phyloP scores from a whole-genome alignment of 2,888 invertebrate species.

The Thereva nobilitata region DNA sequence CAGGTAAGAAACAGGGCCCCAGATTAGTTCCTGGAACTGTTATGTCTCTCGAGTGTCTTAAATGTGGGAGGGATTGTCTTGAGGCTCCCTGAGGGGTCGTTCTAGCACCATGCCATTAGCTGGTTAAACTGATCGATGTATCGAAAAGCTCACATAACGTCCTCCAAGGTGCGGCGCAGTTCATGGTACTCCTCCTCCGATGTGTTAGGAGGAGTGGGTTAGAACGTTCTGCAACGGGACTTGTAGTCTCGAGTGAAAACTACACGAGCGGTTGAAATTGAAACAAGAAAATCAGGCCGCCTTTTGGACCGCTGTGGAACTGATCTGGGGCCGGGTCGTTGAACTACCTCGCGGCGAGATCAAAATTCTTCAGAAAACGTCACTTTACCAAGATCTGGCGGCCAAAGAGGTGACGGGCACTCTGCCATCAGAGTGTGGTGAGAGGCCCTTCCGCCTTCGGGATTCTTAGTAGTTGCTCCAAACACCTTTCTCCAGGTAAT shows the following conservation, averaged over 20 bases:
- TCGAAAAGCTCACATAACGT: conserved; percentile 8
- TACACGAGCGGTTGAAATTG: conserved; percentile 1
- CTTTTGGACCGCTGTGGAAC: not conserved
- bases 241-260: conserved; percentile 34
- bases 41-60: too few relatives aligned
- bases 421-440: conserved; percentile 1
- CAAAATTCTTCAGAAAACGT: conserved; percentile 28
- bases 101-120: too few relatives aligned
- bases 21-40: too few relatives aligned
- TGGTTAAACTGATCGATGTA: too few relatives aligned
- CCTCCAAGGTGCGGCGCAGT: conserved; percentile 12
- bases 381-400: conserved; percentile 22
- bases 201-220: conserved; percentile 12
- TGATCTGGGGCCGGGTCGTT: conserved; percentile 5
- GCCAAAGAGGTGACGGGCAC: conserved; percentile 16
- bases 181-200: not conserved
- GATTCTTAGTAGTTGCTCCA: too few relatives aligned
- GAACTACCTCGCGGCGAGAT: conserved; percentile 12
- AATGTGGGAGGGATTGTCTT: too few relatives aligned
- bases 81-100: too few relatives aligned
- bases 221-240: conserved; percentile 17
- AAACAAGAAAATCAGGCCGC: conserved; percentile 24
- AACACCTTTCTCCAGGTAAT: too few relatives aligned
- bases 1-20: not conserved
- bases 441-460: not conserved